Conservation (phyloP, 1,140 invertebrate species). For the Coboldia fuscipes region DNA sequence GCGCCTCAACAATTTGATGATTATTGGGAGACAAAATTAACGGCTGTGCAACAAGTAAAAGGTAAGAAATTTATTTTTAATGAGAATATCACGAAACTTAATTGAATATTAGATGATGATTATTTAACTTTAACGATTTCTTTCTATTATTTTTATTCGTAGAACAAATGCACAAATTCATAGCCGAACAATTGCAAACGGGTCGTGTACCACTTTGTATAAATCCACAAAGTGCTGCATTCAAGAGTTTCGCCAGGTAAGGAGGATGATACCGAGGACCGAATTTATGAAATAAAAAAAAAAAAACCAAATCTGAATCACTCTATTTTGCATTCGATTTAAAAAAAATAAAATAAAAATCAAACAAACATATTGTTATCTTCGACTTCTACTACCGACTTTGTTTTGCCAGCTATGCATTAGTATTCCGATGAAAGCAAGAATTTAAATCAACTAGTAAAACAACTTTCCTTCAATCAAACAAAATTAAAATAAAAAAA, state of each 20-base stretch:
- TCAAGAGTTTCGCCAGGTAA: conserved; percentile 99
- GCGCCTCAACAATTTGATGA: conserved; percentile 80
- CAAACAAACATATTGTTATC: no score
- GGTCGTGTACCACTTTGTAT: conserved; percentile 92
- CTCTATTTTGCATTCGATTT: neutral
- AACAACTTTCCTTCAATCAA: neutral
- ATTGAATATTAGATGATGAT: neutral
- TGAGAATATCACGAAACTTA: neutral
- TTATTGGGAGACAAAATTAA: conserved; percentile 83
- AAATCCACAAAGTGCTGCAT: conserved; percentile 96
- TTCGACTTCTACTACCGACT: no score
- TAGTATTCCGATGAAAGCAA: no score
- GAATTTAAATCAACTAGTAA: neutral
- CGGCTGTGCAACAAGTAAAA: conserved; percentile 83
- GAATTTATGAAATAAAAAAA: neutral
- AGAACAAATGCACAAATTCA: conserved; percentile 98
- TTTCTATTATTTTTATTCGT: neutral
- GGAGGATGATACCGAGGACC: conserved; percentile 4
- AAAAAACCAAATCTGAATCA: neutral
- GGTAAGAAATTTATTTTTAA: conserved; percentile 28
- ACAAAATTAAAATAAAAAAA: neutral
- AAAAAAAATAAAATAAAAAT: neutral
- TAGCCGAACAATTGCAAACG: conserved; percentile 84
- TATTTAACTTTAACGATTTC: neutral
- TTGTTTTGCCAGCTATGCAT: no score